Evolutionary conservation across 1,140 invertebrate species (phyloP), one percentile per base, ranked within the genome.

Genomic region (Drosophila busckii): DNA sequence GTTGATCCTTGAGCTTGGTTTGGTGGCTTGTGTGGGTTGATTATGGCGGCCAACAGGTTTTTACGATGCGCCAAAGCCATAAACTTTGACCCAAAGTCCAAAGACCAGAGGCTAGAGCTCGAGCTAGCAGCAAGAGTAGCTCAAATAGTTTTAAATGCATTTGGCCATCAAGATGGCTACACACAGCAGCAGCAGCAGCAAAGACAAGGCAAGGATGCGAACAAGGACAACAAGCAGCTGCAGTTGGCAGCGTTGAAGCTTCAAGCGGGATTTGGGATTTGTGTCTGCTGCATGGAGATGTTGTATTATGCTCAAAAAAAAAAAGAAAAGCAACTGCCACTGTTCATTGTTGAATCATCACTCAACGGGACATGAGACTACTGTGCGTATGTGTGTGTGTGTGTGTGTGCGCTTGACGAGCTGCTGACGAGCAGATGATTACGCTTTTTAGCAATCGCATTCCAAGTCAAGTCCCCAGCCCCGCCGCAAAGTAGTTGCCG

Each of bases 11-110:
- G 16, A 2, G 10, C 6, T 15, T 12, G 22, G n/a, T 7, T 13
- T 42, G 20, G 16, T 40, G 28, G 12, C 20, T 7, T 17, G 26
- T 9, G 7, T 8, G n/a, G 31, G 20, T 41, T 66, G 58, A 66
- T 66, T 66, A 66, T 62, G 53, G 41, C 20, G 35, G 42, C 58
- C 73, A 78, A 78, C 75, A 78, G 73, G 73, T 78, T 80, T 78
- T 80, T 73, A 78, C 75, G 73, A 78, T 46, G 52, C 58, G 31
- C 45, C 60, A 73, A 49, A 80, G 73, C 73, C 73, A 80, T 78
- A 78, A 78, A 78, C 73, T 78, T 69, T 78, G 73, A 80, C 73
- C 73, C 73, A 73, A 78, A 78, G 73, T 75, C 68, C n/a, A n/a
- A n/a, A n/a, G n/a, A n/a, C n/a, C n/a, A n/a, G n/a, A n/a, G n/a